Evolutionary conservation across 2,797 vertebrate species (phyloP).

Genomic region (Monodelphis domestica): DNA sequence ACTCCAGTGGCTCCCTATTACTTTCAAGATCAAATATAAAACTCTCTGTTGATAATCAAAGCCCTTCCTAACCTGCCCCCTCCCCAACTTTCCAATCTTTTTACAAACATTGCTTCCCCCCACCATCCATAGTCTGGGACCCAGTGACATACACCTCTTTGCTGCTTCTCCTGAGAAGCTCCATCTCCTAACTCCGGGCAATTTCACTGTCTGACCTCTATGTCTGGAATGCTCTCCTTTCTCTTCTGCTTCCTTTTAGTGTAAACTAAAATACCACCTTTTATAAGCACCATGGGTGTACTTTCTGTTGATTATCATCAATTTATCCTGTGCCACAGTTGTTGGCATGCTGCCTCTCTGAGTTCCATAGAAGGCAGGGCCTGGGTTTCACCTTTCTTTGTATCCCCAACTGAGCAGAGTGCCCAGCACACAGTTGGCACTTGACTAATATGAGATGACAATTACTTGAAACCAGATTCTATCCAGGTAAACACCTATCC

Average conservation of each 20-base stretch:
- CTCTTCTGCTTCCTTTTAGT: background rate
- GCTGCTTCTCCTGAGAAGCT: too few species aligned
- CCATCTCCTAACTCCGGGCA: too few species aligned
- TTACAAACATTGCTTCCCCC: too few species aligned
- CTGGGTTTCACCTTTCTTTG: too few species aligned
- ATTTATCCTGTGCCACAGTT: too few species aligned
- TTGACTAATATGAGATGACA: background rate
- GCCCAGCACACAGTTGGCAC: background rate
- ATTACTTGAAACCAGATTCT: background rate
- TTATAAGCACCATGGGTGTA: background rate
- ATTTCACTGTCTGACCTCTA: too few species aligned
- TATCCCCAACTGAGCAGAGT: background rate
- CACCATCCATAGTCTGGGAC: too few species aligned
- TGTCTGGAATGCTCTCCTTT: too few species aligned
- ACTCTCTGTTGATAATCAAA: background rate
- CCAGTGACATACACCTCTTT: too few species aligned
- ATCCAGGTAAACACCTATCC: background rate
- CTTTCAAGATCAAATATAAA: background rate
- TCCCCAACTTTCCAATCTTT: too few species aligned
- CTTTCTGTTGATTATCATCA: background rate
- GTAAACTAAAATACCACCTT: background rate
- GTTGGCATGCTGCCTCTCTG: too few species aligned
- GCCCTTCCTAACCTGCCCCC: background rate
- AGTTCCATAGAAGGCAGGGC: too few species aligned
- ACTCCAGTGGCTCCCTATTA: background rate